These are phyloP conservation scores for Lucilia cuprina DNA, from an alignment of 1,140 invertebrate genomes.

Conservation along the genomic window DNA sequence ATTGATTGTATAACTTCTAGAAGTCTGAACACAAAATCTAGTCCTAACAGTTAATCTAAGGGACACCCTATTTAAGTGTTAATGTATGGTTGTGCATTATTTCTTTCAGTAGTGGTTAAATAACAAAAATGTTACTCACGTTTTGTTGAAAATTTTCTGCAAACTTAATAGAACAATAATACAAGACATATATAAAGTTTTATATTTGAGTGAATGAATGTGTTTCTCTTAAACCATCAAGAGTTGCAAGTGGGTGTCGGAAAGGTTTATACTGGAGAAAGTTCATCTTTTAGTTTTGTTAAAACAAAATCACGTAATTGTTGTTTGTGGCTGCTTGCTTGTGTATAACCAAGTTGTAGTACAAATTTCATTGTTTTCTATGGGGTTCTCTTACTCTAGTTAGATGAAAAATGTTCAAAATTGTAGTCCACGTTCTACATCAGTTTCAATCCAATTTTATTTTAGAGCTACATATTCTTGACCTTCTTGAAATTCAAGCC, in stretches of 20 bases:
- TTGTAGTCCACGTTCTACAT: too few relatives aligned
- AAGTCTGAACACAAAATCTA: too few relatives aligned
- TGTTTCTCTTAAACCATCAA: neutral
- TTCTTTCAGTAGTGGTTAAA: neutral
- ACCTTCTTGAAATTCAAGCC: too few relatives aligned
- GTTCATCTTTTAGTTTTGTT: neutral
- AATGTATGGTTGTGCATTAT: neutral
- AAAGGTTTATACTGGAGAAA: neutral
- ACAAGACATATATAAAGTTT: neutral
- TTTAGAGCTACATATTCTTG: too few relatives aligned
- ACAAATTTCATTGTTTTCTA: neutral
- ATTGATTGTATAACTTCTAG: too few relatives aligned
- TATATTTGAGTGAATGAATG: neutral
- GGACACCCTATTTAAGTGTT: too few relatives aligned
- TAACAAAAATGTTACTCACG: constrained; percentile 1
- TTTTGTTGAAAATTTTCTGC: constrained; percentile 12
- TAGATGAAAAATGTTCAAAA: too few relatives aligned
- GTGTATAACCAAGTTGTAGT: neutral
- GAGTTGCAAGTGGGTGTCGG: neutral
- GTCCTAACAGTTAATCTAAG: too few relatives aligned
- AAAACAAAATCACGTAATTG: neutral
- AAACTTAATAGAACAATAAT: constrained; percentile 4
- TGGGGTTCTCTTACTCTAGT: too few relatives aligned
- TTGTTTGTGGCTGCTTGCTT: neutral
- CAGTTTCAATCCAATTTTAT: too few relatives aligned